Base-by-base conservation (phyloP, 2,797 vertebrate species). In the Apogon talboti region DNA sequence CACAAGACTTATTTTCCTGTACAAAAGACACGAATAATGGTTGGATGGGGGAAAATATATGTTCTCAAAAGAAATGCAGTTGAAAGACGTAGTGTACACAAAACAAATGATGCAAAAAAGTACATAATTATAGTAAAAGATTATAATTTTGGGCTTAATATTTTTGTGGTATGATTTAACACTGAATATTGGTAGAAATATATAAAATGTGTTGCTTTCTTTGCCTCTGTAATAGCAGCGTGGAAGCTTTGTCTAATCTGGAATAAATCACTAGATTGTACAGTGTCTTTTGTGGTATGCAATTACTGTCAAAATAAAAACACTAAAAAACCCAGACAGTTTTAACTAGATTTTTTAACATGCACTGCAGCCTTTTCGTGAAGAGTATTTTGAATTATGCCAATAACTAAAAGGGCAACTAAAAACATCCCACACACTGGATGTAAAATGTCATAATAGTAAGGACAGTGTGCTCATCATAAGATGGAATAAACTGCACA, bases 301-400 rank as follows among this genome's bases (percentile, higher is more conserved):
- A 57, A 45, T 67, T 53, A 53, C 8, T 61, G 45, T 70, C 44
- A 59, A 59, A 15, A 53, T 6, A 24, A 67, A 42, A 10, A 19
- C 10, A 56, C 19, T 3, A 33, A 57, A 66, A 63, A 65, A 1
- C 54, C 33, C 28, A 38, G 21, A 70, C 43, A 28, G 19, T 28
- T 28, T 28, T 5, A 5, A 3, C 24, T 19, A 21, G 19, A 21
- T 80, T 78, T 68, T 81, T 82, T 37, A 82, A 84, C 71, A 81
- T 81, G 81, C 57, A 79, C 59, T 44, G 38, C 12, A 78, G 78
- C 59, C 42, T 79, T 79, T 87, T 61, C 48, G n/a, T 47, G 33
- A 66, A 79, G 61, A 73, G 58, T 58, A 44, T 35, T 46, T 16
- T 63, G 33, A 77, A 79, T 63, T 33, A 63, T 68, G 58, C 58